Percentiles rank a stretch among this genome's conserved stretches.
phyloP scores from a whole-genome alignment of 2,888 invertebrate genomes.

The Ferdinandea cuprea region DNA sequence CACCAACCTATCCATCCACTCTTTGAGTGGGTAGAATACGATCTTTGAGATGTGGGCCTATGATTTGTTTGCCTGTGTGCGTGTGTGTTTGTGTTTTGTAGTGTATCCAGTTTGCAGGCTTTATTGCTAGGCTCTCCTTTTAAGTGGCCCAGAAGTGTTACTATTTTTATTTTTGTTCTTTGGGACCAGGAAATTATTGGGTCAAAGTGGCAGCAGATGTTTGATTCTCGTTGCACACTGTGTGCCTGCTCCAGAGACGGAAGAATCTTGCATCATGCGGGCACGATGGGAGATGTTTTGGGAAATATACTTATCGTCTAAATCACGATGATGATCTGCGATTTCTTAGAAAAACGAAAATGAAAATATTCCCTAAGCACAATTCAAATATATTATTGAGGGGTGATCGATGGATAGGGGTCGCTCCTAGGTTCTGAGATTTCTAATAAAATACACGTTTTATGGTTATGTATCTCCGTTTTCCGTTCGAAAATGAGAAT shows the following conservation, averaged over 20 bases:
- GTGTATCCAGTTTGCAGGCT: constrained; percentile 50
- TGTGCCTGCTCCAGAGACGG: constrained; percentile 22
- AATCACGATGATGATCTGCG: constrained; percentile 32
- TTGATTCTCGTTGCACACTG: constrained; percentile 40
- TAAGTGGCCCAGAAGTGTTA: constrained; percentile 63
- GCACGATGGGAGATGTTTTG: constrained; percentile 41
- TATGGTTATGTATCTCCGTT: not conserved
- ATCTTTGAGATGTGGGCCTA: constrained; percentile 60
- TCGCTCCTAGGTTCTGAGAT: not conserved
- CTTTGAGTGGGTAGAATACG: constrained; percentile 58
- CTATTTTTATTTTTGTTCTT: constrained; percentile 66
- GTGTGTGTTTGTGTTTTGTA: constrained; percentile 34
- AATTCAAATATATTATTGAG: too few relatives aligned
- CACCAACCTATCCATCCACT: constrained; percentile 28
- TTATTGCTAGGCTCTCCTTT: constrained; percentile 47
- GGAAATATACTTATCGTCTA: constrained; percentile 51
- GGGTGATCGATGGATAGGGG: not conserved
- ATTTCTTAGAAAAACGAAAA: constrained; percentile 17
- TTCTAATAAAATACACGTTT: too few relatives aligned
- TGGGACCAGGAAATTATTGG: constrained; percentile 70
- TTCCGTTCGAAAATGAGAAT: too few relatives aligned
- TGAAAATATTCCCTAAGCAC: constrained; percentile 23
- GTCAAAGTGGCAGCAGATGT: constrained; percentile 67
- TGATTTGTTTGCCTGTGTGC: not conserved
- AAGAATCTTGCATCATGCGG: constrained; percentile 39